A percentile compares a stretch with the other conserved stretches of the same genome.
Conservation (phyloP, 2,888 invertebrate genomes). For the Eilema caniola region DNA sequence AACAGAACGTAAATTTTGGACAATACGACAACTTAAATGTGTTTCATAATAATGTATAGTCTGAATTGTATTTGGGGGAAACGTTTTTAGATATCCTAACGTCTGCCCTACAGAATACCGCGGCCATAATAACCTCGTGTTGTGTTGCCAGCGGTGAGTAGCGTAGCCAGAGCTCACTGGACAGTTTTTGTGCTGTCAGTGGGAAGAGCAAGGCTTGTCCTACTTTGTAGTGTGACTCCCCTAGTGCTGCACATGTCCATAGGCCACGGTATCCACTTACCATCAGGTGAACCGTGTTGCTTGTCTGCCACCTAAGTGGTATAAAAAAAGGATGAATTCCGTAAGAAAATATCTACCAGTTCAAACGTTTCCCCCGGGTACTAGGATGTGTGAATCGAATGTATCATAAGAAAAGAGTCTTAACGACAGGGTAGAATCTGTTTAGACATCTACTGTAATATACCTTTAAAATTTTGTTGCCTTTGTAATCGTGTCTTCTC, state of each 20-base stretch:
- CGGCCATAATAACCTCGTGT: no score
- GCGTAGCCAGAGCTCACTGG: no score
- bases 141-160: no score
- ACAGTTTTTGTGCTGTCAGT: no score
- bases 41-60: slow-evolving; percentile 47
- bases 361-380: slow-evolving; percentile 17
- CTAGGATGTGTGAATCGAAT: slow-evolving; percentile 29
- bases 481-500: slow-evolving; percentile 52
- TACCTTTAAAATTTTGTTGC: slow-evolving; percentile 47
- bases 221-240: no score
- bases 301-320: no score
- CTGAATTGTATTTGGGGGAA: slow-evolving; percentile 6
- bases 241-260: no score
- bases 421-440: slow-evolving; percentile 57
- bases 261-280: no score
- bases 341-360: not conserved
- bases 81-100: not conserved
- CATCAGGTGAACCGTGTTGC: no score
- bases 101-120: no score
- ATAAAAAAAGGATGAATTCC: no score
- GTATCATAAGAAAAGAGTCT: slow-evolving; percentile 26
- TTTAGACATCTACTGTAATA: slow-evolving; percentile 37
- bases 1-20: slow-evolving; percentile 55
- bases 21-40: slow-evolving; percentile 50
- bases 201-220: no score